Percentiles rank a stretch among this genome's conserved stretches.
These are phyloP conservation scores for Mycetomoellerius zeteki DNA, from an alignment of 1,140 invertebrate genomes.

Conservation along the genomic window DNA sequence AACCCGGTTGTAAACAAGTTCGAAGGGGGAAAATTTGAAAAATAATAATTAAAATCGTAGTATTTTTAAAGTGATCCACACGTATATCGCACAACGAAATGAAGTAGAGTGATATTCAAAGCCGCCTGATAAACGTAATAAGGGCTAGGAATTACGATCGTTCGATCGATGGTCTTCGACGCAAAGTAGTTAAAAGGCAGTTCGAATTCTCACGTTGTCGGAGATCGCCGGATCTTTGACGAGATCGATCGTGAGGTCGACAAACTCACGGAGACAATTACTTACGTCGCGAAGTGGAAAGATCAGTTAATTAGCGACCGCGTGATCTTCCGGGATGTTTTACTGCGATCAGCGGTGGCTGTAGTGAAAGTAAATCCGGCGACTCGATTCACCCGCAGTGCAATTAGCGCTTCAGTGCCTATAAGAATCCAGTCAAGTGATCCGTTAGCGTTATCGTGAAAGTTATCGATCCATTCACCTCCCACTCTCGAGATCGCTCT, in stretches of 20 bases:
- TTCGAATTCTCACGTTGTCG: background rate
- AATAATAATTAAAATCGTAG: background rate
- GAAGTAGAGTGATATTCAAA: constrained; percentile 2
- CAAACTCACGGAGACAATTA: constrained; percentile 8
- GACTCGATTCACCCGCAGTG: constrained; percentile 13
- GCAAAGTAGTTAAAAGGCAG: background rate
- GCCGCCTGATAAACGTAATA: background rate
- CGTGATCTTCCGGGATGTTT: constrained; percentile 21
- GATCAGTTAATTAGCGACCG: constrained; percentile 17
- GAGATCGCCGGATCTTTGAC: background rate
- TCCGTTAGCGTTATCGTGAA: constrained; percentile 60
- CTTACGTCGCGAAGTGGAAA: background rate
- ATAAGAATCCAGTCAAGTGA: constrained; percentile 14
- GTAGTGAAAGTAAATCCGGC: constrained; percentile 47
- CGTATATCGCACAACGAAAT: background rate
- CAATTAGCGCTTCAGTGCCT: background rate
- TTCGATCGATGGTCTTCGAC: background rate
- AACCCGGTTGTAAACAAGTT: background rate
- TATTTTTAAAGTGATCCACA: constrained; percentile 5
- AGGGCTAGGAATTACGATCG: background rate
- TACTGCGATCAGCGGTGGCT: background rate
- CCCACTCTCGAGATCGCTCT: background rate
- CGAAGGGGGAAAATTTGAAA: background rate
- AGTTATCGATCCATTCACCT: constrained; percentile 26
- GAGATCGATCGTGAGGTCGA: background rate